These are phyloP conservation scores for Alcedo atthis DNA, from an alignment of 2,797 vertebrate species.

Conservation along the genomic window DNA sequence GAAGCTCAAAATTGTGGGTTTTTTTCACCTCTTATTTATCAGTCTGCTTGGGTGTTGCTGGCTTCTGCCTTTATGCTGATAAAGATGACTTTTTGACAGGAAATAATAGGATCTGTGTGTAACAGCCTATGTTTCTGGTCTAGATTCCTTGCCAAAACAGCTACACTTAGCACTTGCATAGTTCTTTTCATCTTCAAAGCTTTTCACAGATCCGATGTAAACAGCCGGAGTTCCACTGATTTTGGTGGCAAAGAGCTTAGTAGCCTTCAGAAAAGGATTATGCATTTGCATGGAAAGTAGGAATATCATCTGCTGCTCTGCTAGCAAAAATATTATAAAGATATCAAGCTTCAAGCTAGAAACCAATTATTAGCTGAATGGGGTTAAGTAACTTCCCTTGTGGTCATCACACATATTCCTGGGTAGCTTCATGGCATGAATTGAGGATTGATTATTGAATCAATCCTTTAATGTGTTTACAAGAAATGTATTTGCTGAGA, in stretches of 20 bases:
- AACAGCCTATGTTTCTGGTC: not conserved
- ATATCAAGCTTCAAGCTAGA: not conserved
- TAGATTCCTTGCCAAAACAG: slow-evolving; percentile 41
- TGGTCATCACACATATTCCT: not conserved
- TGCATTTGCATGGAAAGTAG: slow-evolving; percentile 28
- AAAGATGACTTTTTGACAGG: slow-evolving; percentile 17
- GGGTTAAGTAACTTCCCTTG: not conserved
- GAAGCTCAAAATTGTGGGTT: not conserved
- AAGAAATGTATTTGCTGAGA: slow-evolving; percentile 8
- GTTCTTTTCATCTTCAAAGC: slow-evolving; percentile 70
- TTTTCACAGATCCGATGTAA: not conserved
- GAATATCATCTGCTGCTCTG: slow-evolving; percentile 27
- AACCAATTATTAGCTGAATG: not conserved
- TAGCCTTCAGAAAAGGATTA: slow-evolving; percentile 53
- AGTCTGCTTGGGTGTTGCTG: not conserved
- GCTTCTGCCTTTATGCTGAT: slow-evolving; percentile 28
- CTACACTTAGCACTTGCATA: slow-evolving; percentile 23
- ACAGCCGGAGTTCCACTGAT: slow-evolving; percentile 19
- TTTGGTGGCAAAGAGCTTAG: slow-evolving; percentile 59
- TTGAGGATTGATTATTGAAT: not conserved
- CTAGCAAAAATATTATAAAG: not conserved
- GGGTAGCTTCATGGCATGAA: not conserved
- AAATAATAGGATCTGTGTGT: slow-evolving; percentile 40
- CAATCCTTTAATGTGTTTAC: not conserved
- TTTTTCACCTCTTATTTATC: not conserved